phyloP scores from a whole-genome alignment of 2,797 vertebrate species.

The Hemitrygon akajei region DNA sequence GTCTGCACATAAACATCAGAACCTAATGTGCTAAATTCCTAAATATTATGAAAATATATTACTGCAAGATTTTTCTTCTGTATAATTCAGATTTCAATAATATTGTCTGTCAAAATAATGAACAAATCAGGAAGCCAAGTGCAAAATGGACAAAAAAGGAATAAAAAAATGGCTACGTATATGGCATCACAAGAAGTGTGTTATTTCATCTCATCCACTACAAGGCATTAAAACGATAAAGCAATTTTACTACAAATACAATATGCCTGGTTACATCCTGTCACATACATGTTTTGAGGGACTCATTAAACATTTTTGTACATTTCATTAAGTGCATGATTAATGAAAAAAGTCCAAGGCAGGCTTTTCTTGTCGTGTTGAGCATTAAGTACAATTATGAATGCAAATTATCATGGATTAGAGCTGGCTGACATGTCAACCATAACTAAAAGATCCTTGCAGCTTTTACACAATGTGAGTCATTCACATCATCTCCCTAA shows the following conservation, averaged over 20 bases:
- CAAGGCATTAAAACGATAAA: neutral
- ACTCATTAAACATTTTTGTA: conserved; percentile 8
- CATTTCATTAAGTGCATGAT: conserved; percentile 18
- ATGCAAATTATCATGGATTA: neutral
- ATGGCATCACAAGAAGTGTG: neutral
- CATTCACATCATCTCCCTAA: neutral
- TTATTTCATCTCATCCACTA: neutral
- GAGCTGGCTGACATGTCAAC: neutral
- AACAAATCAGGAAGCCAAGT: neutral
- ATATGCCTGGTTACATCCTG: neutral
- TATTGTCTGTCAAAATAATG: neutral
- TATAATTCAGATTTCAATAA: neutral
- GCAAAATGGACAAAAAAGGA: neutral
- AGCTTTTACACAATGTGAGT: neutral
- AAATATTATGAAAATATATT: neutral
- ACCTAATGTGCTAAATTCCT: neutral
- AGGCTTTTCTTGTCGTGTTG: neutral
- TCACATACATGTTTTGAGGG: neutral
- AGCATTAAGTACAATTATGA: neutral
- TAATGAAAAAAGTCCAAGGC: neutral
- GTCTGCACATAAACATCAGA: neutral
- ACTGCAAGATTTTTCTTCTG: neutral
- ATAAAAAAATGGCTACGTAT: neutral
- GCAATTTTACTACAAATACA: neutral
- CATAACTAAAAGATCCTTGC: neutral